Evolutionary conservation across 2,113 vertebrate species (phyloP), one percentile per base, ranked within the genome.

Genomic region (Delphinus delphis): DNA sequence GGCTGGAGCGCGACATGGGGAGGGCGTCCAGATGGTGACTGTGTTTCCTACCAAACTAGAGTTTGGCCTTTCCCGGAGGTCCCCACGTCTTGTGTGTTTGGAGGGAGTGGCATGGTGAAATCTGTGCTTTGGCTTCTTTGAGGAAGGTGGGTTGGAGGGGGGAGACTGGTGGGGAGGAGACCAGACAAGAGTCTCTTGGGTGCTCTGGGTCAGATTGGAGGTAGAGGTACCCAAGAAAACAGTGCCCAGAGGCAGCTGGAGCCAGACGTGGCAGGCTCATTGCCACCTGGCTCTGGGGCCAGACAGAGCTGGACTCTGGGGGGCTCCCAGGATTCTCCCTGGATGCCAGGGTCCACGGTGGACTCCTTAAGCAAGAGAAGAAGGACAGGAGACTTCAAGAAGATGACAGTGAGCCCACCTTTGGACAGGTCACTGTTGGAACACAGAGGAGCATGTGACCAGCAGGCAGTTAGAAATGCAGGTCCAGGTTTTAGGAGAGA

Each of bases 401-500:
- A 77, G 84, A 11, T 68, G 84, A 65, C 4, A 0, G n/a, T 6
- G 23, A 83, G 80, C 31, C 12, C n/a, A 70, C 53, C 14, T 70
- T 68, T 58, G 63, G 44, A 58, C 63, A 60, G 4, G 38, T 31
- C 0, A 3, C 15, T 53, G 26, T 58, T 23, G 77, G 38, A 86
- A 58, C 6, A 4, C 0, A 11, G 3, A 28, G 38, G 25, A 6
- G 6, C 36, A 1, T n/a, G 58, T 41, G 58, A 20, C 20, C 36
- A n/a, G 41, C 8, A 47, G 86, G 41, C 17, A 31, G 67, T n/a
- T 71, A n/a, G 89, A 58, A 63, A 58, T 13, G 23, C 28, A 60
- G 36, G 68, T 65, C 55, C 28, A 65, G 74, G 15, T 71, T 28
- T 77, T 73, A 77, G 85, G 74, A 76, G 38, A 79, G 17, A 93